Evolutionary conservation across 2,888 invertebrate genomes (phyloP).

Genomic region (Athetis lepigone): DNA sequence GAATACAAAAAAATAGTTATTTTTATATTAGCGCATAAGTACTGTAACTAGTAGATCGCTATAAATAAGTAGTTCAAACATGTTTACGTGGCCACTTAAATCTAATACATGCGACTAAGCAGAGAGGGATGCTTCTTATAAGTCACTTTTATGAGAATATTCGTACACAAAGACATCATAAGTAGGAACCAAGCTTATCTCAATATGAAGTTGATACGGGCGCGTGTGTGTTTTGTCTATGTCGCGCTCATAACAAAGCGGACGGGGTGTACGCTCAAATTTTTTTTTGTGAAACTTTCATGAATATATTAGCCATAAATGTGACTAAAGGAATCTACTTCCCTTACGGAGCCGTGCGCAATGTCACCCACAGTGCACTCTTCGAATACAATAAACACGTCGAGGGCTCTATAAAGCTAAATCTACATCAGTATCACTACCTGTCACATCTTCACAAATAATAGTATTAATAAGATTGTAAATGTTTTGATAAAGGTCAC

Average conservation of each 20-base stretch:
- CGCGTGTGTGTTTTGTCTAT: slow-evolving; percentile 74
- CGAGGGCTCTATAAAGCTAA: slow-evolving; percentile 16
- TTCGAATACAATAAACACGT: slow-evolving; percentile 37
- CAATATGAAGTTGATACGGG: slow-evolving; percentile 71
- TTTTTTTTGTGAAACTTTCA: slow-evolving; percentile 89
- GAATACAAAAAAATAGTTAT: no score
- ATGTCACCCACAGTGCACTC: slow-evolving; percentile 23
- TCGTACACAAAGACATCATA: slow-evolving; percentile 64
- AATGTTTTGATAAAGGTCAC: slow-evolving; percentile 19
- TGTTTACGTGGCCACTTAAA: slow-evolving; percentile 1
- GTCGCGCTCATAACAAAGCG: slow-evolving; percentile 80
- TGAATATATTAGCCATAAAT: slow-evolving; percentile 91
- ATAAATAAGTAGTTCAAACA: neutral
- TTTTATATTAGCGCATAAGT: neutral
- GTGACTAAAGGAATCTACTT: slow-evolving; percentile 89
- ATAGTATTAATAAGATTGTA: neutral
- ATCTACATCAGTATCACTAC: slow-evolving; percentile 15
- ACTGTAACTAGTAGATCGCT: neutral
- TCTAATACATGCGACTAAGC: slow-evolving; percentile 25
- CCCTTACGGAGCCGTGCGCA: slow-evolving; percentile 73
- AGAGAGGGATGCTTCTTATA: slow-evolving; percentile 30
- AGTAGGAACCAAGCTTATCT: slow-evolving; percentile 66
- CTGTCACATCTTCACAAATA: neutral
- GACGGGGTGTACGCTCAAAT: slow-evolving; percentile 81
- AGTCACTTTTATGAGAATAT: slow-evolving; percentile 48